Conservation (phyloP, 2,888 invertebrate species). For the Elmis aenea region DNA sequence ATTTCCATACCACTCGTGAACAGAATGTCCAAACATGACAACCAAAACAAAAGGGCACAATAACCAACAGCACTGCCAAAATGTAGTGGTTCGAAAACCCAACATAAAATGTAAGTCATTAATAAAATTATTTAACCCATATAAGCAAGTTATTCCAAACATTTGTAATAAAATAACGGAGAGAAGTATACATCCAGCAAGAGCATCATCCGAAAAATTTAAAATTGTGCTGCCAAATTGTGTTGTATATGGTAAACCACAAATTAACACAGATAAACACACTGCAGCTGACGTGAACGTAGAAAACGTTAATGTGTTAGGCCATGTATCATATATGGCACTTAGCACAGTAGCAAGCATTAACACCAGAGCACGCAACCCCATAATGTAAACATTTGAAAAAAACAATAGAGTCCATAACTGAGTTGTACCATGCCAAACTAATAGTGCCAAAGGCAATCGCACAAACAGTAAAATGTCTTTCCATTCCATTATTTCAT, state of each 20-base stretch:
- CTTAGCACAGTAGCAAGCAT: neutral
- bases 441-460: constrained; percentile 3
- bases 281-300: neutral
- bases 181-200: constrained; percentile 3
- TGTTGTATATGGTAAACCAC: constrained; percentile 4
- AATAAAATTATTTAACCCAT: constrained; percentile 16
- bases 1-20: neutral
- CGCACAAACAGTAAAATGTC: constrained; percentile 7
- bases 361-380: constrained; percentile 7
- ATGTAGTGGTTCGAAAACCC: constrained; percentile 17
- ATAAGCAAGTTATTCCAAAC: constrained; percentile 9
- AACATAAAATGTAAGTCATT: constrained; percentile 26
- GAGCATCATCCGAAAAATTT: constrained; percentile 1
- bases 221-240: neutral
- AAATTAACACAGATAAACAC: neutral
- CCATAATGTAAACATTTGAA: constrained; percentile 5
- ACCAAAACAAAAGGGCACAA: constrained; percentile 7
- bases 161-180: constrained; percentile 5
- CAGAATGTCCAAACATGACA: constrained; percentile 1
- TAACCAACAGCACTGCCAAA: constrained; percentile 16
- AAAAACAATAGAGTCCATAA: constrained; percentile 7
- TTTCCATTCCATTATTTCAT: neutral
- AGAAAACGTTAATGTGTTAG: neutral
- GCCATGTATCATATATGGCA: constrained; percentile 1
- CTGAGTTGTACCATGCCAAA: constrained; percentile 7